A percentile compares a stretch with the other conserved stretches of the same genome.
These are phyloP conservation scores for Karalla daura DNA, from an alignment of 2,797 vertebrate species.

Conservation along the genomic window DNA sequence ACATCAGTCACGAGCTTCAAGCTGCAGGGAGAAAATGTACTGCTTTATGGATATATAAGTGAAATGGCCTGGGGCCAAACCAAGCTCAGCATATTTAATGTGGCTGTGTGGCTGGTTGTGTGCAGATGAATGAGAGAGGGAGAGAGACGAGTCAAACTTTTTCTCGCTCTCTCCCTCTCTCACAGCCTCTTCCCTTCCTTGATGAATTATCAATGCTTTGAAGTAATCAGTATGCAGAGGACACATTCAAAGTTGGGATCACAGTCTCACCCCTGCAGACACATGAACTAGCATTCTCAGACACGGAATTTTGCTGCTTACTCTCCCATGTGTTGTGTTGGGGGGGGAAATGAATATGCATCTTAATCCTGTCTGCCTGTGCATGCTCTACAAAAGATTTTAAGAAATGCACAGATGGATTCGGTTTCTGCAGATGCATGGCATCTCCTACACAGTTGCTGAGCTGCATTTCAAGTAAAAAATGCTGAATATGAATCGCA, in stretches of 20 bases:
- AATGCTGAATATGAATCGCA: slow-evolving; percentile 47
- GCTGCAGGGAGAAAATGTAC: slow-evolving; percentile 69
- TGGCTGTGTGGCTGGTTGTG: slow-evolving; percentile 33
- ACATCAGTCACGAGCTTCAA: slow-evolving; percentile 72
- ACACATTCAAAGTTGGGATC: slow-evolving; percentile 74
- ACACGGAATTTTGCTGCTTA: slow-evolving; percentile 34
- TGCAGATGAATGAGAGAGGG: slow-evolving; percentile 23
- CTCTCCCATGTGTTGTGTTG: slow-evolving; percentile 37
- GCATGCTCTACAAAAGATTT: slow-evolving; percentile 29
- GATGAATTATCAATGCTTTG: slow-evolving; percentile 83
- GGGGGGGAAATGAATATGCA: slow-evolving; percentile 48
- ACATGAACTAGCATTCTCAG: slow-evolving; percentile 50
- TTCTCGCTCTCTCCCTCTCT: slow-evolving; percentile 15
- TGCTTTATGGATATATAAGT: slow-evolving; percentile 79
- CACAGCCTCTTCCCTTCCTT: slow-evolving; percentile 58
- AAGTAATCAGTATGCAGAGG: slow-evolving; percentile 78
- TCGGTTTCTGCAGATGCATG: slow-evolving; percentile 40
- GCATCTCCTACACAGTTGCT: slow-evolving; percentile 30
- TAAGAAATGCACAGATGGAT: slow-evolving; percentile 27
- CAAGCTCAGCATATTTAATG: slow-evolving; percentile 81
- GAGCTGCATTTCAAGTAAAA: slow-evolving; percentile 44
- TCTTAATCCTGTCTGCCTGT: slow-evolving; percentile 52
- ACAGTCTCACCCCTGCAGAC: slow-evolving; percentile 66
- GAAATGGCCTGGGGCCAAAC: slow-evolving; percentile 78
- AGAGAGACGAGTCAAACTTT: slow-evolving; percentile 48